A percentile compares a stretch with the other conserved stretches of the same genome.
phyloP scores from a whole-genome alignment of 1,140 invertebrate species.

The Caerostris darwini region DNA sequence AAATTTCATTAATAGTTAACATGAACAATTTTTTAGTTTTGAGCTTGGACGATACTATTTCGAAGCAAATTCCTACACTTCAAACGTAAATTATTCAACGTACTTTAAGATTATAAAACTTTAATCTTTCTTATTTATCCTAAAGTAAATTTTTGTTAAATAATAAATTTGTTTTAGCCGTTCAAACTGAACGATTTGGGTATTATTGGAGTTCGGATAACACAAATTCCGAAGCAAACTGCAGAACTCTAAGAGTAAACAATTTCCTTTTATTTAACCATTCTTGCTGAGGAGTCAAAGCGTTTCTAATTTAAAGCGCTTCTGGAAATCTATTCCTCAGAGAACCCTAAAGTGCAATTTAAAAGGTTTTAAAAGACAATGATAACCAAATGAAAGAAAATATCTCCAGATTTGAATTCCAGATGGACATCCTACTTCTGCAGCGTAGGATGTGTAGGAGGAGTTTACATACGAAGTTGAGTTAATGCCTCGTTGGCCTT shows the following conservation, averaged over 20 bases:
- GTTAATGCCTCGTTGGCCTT: not conserved
- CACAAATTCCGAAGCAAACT: not conserved
- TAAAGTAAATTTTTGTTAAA: no score
- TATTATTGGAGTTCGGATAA: no score
- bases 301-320: not conserved
- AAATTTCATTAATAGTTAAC: no score
- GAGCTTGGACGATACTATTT: no score
- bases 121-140: no score
- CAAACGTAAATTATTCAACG: no score
- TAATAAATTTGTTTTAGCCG: no score
- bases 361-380: not conserved
- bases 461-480: not conserved
- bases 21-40: no score
- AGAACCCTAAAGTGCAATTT: not conserved
- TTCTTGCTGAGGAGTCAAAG: not conserved
- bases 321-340: not conserved
- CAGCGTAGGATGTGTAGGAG: not conserved
- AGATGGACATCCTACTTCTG: not conserved
- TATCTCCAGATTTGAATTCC: not conserved
- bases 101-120: no score
- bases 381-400: not conserved
- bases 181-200: no score
- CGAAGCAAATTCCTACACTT: no score
- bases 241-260: not conserved
- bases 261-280: not conserved